phyloP scores from a whole-genome alignment of 1,140 invertebrate genomes.

The Lerema accius region DNA sequence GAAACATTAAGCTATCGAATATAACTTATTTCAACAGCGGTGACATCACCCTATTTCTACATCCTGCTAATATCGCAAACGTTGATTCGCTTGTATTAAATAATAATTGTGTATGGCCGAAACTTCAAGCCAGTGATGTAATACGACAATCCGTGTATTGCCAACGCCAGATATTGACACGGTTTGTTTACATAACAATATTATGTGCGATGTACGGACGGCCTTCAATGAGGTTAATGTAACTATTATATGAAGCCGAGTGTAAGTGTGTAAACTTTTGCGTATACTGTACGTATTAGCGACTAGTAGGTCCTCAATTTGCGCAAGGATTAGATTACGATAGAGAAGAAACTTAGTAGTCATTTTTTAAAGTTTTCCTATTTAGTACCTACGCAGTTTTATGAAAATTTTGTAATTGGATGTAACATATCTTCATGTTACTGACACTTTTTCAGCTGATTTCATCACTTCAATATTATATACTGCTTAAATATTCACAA shows the following conservation, averaged over 20 bases:
- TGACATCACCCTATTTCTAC: not conserved
- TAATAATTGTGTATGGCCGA: too few species aligned
- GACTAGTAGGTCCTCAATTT: not conserved
- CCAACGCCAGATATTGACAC: conserved; percentile 36
- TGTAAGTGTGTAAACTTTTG: not conserved
- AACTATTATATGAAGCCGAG: conserved; percentile 4
- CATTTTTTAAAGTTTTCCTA: too few species aligned
- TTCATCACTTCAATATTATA: too few species aligned
- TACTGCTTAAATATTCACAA: too few species aligned
- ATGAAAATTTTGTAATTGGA: too few species aligned
- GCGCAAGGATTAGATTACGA: not conserved
- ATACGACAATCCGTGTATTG: conserved; percentile 9
- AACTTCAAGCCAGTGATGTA: conserved; percentile 11
- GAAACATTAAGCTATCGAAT: too few species aligned
- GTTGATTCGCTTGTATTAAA: not conserved
- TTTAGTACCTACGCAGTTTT: too few species aligned
- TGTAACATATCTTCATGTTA: too few species aligned
- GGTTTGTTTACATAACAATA: conserved; percentile 34
- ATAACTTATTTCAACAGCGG: too few species aligned
- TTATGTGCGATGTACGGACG: conserved; percentile 15
- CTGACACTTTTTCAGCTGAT: too few species aligned
- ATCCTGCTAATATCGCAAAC: conserved; percentile 4
- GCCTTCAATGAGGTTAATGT: conserved; percentile 22
- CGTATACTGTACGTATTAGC: not conserved
- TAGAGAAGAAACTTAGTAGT: too few species aligned